phyloP scores from a whole-genome alignment of 2,888 invertebrate genomes.

The Junonia oenone region DNA sequence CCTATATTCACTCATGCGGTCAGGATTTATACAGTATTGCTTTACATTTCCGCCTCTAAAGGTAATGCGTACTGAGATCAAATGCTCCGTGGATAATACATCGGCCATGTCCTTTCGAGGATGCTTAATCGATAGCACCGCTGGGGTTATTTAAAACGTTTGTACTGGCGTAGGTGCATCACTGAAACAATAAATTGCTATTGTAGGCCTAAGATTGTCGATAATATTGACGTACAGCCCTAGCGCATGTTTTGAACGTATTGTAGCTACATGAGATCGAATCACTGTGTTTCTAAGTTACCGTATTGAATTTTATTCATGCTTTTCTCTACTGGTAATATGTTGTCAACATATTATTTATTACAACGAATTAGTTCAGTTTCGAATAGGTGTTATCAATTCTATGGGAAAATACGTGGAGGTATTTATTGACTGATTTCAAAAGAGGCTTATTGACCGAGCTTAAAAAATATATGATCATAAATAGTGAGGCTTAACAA shows the following conservation, averaged over 20 bases:
- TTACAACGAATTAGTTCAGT: not conserved
- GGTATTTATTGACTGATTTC: not conserved
- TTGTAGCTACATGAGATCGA: constrained; percentile 17
- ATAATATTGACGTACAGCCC: constrained; percentile 49
- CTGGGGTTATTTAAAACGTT: constrained; percentile 51
- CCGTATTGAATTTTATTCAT: not conserved
- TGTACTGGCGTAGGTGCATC: constrained; percentile 50
- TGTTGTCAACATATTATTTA: not conserved
- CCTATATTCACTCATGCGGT: constrained; percentile 20
- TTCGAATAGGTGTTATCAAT: not conserved
- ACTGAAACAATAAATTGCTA: constrained; percentile 56
- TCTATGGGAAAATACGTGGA: not conserved
- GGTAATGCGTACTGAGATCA: constrained; percentile 28
- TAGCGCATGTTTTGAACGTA: constrained; percentile 28
- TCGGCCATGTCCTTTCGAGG: constrained; percentile 37
- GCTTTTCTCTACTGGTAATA: not conserved
- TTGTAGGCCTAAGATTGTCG: constrained; percentile 49
- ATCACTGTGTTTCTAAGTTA: not conserved
- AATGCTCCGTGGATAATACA: constrained; percentile 26
- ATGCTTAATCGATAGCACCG: constrained; percentile 53
- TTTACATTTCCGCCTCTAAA: constrained; percentile 28
- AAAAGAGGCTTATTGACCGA: not conserved
- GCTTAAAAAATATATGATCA: constrained; percentile 1
- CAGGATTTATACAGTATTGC: constrained; percentile 21
- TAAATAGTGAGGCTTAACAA: constrained; percentile 12